Evolutionary conservation across 2,797 vertebrate species (phyloP).

Genomic region (Balearica regulorum): DNA sequence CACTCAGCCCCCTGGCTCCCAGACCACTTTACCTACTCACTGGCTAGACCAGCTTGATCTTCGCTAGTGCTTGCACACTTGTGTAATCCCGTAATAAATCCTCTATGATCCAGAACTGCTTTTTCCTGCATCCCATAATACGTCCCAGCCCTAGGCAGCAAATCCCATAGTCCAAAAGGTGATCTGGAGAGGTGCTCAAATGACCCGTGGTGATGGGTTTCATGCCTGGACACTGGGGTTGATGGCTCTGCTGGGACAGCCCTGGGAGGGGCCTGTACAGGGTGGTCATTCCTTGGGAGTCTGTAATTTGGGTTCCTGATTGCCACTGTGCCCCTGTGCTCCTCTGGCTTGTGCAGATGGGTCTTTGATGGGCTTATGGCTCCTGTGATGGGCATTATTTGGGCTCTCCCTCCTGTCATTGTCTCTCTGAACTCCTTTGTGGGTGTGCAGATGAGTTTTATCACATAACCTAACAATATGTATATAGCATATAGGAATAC

Average conservation of each 20-base stretch:
- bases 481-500: neutral
- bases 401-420: accelerated
- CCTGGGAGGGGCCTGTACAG: neutral
- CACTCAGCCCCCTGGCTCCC: neutral
- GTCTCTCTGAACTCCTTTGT: neutral
- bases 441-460: neutral
- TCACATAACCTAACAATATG: neutral
- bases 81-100: accelerated
- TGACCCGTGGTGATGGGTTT: neutral
- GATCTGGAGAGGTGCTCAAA: neutral
- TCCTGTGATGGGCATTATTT: neutral
- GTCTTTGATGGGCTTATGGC: neutral
- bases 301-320: neutral
- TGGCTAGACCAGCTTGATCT: neutral
- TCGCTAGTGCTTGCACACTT: neutral
- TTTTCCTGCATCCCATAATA: neutral
- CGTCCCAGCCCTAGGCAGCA: neutral
- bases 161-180: neutral
- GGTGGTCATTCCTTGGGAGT: neutral
- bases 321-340: neutral
- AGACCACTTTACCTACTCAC: neutral
- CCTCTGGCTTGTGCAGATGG: neutral
- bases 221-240: neutral
- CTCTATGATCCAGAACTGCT: neutral
- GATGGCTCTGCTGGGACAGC: neutral